These are phyloP conservation scores for Pseudeuparius sepicola DNA, from an alignment of 2,888 invertebrate genomes.

Conservation along the genomic window DNA sequence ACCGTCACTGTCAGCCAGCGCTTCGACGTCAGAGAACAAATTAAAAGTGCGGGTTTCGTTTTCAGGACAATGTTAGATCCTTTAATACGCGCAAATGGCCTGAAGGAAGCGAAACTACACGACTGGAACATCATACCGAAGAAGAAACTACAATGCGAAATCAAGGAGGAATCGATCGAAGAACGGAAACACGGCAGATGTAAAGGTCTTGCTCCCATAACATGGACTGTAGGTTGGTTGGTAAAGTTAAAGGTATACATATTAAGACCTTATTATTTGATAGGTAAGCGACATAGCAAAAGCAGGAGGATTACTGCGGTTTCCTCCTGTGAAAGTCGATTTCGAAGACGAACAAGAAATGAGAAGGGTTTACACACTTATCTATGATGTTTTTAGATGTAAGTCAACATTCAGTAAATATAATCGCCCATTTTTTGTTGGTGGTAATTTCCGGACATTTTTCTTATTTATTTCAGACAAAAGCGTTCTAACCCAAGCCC, in stretches of 20 bases:
- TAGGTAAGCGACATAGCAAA: slow-evolving; percentile 45
- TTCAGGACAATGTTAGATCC: slow-evolving; percentile 23
- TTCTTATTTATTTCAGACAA: slow-evolving; percentile 52
- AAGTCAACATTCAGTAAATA: too few relatives aligned
- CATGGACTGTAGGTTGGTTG: too few relatives aligned
- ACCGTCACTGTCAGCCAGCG: too few relatives aligned
- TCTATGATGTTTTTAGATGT: slow-evolving; percentile 68
- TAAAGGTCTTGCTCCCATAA: slow-evolving; percentile 26
- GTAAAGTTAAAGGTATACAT: too few relatives aligned
- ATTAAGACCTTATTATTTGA: too few relatives aligned
- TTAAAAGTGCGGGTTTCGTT: too few relatives aligned
- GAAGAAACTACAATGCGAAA: slow-evolving; percentile 7
- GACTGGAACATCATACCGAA: slow-evolving; percentile 35
- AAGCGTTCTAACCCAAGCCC: slow-evolving; percentile 53
- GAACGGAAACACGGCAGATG: slow-evolving; percentile 12
- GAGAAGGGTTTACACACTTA: slow-evolving; percentile 60
- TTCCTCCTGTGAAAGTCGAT: slow-evolving; percentile 42
- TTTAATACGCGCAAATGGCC: slow-evolving; percentile 20
- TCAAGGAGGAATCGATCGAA: slow-evolving; percentile 8
- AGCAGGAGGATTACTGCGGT: slow-evolving; percentile 45
- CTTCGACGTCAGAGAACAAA: too few relatives aligned
- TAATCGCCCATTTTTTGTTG: too few relatives aligned
- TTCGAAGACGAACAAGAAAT: slow-evolving; percentile 62
- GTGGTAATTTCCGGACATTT: too few relatives aligned
- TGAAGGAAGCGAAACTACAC: slow-evolving; percentile 31